Conservation (phyloP, 2,113 vertebrate species). For the Prionailurus bengalensis region DNA sequence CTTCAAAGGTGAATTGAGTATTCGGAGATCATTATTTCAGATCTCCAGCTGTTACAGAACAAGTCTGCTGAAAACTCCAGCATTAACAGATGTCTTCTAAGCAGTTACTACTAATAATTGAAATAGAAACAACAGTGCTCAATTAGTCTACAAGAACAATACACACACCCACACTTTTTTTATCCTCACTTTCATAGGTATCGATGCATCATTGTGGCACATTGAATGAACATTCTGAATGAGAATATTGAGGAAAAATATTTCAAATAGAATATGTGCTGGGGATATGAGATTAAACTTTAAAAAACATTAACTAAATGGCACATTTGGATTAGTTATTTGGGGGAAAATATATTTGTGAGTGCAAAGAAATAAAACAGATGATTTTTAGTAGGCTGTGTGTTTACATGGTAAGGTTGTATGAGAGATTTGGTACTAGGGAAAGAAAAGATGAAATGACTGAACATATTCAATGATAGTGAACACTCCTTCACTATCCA, state of each 20-base stretch:
- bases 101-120: constrained; percentile 64
- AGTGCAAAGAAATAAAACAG: not conserved
- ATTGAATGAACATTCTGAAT: constrained; percentile 5
- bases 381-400: not conserved
- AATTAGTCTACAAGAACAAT: not conserved
- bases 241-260: not conserved
- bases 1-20: constrained; percentile 77
- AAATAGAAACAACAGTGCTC: constrained; percentile 51
- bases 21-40: constrained; percentile 71
- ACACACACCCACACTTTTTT: not conserved
- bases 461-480: not conserved
- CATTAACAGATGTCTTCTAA: constrained; percentile 71
- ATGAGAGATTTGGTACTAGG: not conserved
- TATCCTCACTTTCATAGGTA: not conserved
- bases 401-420: not conserved
- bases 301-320: constrained; percentile 18
- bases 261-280: not conserved
- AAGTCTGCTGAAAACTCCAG: constrained; percentile 34
- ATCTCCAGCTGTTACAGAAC: constrained; percentile 58
- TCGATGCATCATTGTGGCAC: not conserved
- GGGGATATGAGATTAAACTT: not conserved
- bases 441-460: not conserved
- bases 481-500: not conserved
- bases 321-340: not conserved
- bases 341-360: not conserved